Evolutionary conservation across 2,113 vertebrate species (phyloP).

Genomic region (Sander vitreus): DNA sequence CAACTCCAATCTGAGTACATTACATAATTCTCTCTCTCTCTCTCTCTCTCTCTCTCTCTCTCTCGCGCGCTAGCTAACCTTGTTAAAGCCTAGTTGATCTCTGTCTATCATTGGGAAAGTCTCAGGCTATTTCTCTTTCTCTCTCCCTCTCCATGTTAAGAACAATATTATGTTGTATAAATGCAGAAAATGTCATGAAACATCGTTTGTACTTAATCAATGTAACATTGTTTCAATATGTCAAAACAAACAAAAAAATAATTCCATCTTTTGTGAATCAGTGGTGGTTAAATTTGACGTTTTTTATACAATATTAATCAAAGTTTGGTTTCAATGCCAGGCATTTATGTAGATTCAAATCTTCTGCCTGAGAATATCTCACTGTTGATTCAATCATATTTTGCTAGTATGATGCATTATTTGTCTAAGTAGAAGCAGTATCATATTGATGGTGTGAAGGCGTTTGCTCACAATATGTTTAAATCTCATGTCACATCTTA

Average conservation of each 20-base stretch:
- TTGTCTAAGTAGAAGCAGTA: neutral
- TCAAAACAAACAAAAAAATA: too few species aligned
- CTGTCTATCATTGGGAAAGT: too few species aligned
- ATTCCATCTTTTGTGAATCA: neutral
- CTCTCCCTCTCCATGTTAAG: too few species aligned
- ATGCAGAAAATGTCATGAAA: too few species aligned
- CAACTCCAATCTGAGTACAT: neutral
- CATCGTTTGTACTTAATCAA: too few species aligned
- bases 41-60: too few species aligned
- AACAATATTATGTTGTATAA: too few species aligned
- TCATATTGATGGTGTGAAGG: neutral
- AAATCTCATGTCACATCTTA: neutral
- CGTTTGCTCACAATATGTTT: neutral
- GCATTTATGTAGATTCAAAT: neutral
- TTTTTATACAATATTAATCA: neutral
- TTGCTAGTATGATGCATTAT: neutral
- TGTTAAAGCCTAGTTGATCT: too few species aligned
- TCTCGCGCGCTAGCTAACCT: too few species aligned
- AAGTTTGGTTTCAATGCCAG: neutral
- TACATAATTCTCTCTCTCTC: neutral
- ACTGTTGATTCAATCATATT: neutral
- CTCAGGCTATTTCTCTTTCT: too few species aligned
- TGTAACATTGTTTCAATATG: too few species aligned
- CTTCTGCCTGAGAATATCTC: neutral
- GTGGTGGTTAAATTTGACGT: neutral